These are phyloP conservation scores for Ophioderma brevispina DNA, from an alignment of 35 echinoderm and acorn worm species.

Conservation along the genomic window DNA sequence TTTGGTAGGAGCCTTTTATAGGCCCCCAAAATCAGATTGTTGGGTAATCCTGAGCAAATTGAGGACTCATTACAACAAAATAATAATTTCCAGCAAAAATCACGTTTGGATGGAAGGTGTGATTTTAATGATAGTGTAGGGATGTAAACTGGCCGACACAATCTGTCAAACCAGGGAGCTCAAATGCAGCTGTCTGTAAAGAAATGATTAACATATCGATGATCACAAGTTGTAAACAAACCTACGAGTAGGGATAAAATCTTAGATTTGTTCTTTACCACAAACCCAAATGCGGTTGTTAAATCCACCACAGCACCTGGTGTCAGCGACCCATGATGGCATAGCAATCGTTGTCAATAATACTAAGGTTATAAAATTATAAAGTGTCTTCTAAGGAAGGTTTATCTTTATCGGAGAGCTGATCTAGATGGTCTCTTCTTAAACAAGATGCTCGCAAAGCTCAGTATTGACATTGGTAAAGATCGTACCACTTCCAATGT, in stretches of 20 bases:
- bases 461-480: not conserved
- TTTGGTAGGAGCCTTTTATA: not conserved
- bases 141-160: not conserved
- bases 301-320: not conserved
- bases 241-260: not conserved
- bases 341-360: not conserved
- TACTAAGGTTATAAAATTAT: not conserved
- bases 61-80: not conserved
- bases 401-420: not conserved
- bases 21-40: not conserved
- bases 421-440: not conserved
- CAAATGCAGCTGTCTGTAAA: not conserved
- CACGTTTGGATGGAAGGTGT: not conserved
- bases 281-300: not conserved
- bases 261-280: not conserved
- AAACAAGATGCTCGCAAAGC: not conserved
- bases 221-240: not conserved
- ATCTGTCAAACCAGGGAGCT: not conserved
- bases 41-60: not conserved
- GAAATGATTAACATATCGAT: not conserved
- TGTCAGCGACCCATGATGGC: not conserved
- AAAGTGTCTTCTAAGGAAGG: not conserved
- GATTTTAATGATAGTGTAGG: not conserved
- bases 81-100: not conserved
- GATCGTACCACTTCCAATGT: not conserved